A percentile compares a stretch with the other conserved stretches of the same genome.
Evolutionary conservation across 2,113 vertebrate species (phyloP).

Genomic region (Melanerpes formicivorus): DNA sequence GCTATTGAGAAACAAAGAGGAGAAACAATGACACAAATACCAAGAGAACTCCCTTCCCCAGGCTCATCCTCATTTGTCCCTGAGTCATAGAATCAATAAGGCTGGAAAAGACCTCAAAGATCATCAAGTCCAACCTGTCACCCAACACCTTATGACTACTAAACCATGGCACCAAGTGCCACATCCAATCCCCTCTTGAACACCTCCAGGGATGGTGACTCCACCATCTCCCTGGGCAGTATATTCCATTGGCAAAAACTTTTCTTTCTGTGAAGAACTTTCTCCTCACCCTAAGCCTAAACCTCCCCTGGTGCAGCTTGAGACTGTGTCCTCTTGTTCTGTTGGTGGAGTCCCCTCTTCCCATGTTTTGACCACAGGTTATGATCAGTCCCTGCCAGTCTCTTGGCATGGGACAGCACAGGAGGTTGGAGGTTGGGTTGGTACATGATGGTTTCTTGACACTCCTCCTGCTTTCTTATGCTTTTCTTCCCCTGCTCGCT

Average conservation of each 20-base stretch:
- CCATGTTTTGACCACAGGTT: background rate
- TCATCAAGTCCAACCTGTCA: no score
- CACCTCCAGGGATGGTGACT: no score
- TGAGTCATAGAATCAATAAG: accelerated
- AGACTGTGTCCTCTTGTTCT: no score
- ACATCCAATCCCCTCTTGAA: no score
- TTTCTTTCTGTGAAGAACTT: no score
- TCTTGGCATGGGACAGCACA: accelerated
- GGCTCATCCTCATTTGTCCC: background rate
- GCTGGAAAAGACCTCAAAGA: no score
- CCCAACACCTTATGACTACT: no score
- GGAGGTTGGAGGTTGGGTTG: background rate
- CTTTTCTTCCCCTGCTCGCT: background rate
- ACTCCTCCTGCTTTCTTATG: background rate
- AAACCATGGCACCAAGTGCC: no score
- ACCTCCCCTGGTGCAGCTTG: no score
- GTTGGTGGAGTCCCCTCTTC: background rate
- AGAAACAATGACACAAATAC: background rate
- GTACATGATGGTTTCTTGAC: background rate
- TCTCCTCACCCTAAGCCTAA: no score
- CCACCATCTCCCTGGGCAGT: no score
- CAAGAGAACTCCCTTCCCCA: background rate
- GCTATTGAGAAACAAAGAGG: background rate
- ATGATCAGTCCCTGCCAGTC: accelerated
- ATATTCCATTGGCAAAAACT: no score